Conservation (phyloP, 2,888 invertebrate genomes). For the Thera obeliscata region DNA sequence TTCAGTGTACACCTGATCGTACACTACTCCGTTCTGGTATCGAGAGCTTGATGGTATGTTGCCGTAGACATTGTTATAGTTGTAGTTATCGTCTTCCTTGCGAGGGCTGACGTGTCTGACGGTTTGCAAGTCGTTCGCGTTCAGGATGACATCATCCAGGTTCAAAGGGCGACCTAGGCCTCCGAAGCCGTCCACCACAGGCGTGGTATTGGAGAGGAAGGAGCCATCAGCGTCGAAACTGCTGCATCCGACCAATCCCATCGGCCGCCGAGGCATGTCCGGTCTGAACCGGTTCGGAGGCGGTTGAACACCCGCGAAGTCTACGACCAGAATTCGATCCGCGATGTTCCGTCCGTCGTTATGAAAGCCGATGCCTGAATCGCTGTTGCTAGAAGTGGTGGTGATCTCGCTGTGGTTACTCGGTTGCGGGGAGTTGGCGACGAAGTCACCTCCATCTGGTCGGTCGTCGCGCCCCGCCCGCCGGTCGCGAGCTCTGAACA, state of each 20-base stretch:
- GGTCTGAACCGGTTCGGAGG: conserved; percentile 64
- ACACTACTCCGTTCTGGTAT: conserved; percentile 65
- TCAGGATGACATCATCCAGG: conserved; percentile 72
- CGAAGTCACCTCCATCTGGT: conserved; percentile 77
- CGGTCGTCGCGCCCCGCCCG: conserved; percentile 68
- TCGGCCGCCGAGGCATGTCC: conserved; percentile 68
- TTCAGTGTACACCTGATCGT: conserved; percentile 77
- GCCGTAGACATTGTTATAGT: conserved; percentile 74
- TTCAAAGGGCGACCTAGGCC: conserved; percentile 78
- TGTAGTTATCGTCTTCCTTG: conserved; percentile 78
- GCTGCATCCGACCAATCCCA: conserved; percentile 73
- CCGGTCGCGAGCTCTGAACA: conserved; percentile 68
- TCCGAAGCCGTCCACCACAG: conserved; percentile 79
- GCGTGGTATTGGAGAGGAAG: conserved; percentile 78
- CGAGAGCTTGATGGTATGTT: conserved; percentile 67
- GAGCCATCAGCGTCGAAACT: conserved; percentile 77
- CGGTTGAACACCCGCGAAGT: conserved; percentile 84
- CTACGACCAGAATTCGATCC: conserved; percentile 91
- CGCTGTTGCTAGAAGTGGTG: conserved; percentile 95
- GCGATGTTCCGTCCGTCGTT: conserved; percentile 94
- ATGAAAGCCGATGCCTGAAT: conserved; percentile 97
- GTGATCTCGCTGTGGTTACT: conserved; percentile 92
- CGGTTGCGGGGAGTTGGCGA: conserved; percentile 93
- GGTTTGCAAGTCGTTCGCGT: conserved; percentile 67
- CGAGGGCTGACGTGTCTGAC: conserved; percentile 63